These are phyloP conservation scores for Noctua janthina DNA, from an alignment of 2,888 invertebrate species.

Conservation along the genomic window DNA sequence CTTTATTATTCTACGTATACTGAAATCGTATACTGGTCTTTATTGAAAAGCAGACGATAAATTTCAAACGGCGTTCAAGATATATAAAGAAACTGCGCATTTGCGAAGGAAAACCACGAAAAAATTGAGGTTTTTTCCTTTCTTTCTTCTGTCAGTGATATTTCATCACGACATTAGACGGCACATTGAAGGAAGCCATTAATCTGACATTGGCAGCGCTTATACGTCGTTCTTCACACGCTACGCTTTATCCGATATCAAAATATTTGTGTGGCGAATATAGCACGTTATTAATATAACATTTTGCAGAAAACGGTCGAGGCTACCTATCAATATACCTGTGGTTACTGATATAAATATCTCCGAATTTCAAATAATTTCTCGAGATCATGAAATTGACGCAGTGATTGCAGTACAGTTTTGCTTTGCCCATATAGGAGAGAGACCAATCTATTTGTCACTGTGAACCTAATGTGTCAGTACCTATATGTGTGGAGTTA, in stretches of 20 bases:
- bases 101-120: slow-evolving; percentile 33
- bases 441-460: background rate
- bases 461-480: slow-evolving; percentile 18
- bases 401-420: background rate
- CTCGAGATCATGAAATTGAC: slow-evolving; percentile 3
- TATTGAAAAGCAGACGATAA: slow-evolving; percentile 61
- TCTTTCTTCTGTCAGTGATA: slow-evolving; percentile 62
- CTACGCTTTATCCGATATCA: slow-evolving; percentile 53
- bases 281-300: slow-evolving; percentile 56
- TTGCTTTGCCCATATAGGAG: background rate
- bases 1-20: slow-evolving; percentile 47
- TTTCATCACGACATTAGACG: slow-evolving; percentile 66
- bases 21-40: slow-evolving; percentile 37
- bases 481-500: slow-evolving; percentile 52
- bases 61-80: slow-evolving; percentile 49
- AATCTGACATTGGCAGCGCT: slow-evolving; percentile 68
- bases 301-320: slow-evolving; percentile 46
- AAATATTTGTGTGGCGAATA: slow-evolving; percentile 60
- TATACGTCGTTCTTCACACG: slow-evolving; percentile 52
- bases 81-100: slow-evolving; percentile 35
- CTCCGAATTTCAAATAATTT: slow-evolving; percentile 15
- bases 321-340: slow-evolving; percentile 47
- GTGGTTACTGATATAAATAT: slow-evolving; percentile 37
- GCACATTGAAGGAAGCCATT: slow-evolving; percentile 65
- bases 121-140: slow-evolving; percentile 49